Conservation (phyloP, 2,113 vertebrate species). For the Tympanuchus pallidicinctus region DNA sequence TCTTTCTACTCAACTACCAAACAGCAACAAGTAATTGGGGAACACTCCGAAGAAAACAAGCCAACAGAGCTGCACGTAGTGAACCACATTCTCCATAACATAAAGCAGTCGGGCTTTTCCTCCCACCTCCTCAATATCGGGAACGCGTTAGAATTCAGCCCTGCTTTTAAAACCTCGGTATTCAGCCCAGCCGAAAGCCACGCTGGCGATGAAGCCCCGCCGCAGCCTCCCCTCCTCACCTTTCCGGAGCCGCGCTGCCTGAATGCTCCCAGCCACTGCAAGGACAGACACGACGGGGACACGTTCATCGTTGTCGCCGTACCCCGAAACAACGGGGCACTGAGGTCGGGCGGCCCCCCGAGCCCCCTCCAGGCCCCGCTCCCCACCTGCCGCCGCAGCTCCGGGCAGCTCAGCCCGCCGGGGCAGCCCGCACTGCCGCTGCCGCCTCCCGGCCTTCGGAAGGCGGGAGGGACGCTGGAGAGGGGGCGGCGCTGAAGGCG, state of each 20-base stretch:
- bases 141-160: neutral
- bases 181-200: neutral
- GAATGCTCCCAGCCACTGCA: conserved; percentile 31
- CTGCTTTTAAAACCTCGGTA: neutral
- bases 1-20: neutral
- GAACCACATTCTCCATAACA: neutral
- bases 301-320: neutral
- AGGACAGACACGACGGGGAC: conserved; percentile 25
- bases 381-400: neutral
- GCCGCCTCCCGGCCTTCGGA: neutral
- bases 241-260: neutral
- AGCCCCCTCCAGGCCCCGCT: too few relatives aligned
- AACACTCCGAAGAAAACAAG: neutral
- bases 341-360: too few relatives aligned
- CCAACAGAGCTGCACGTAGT: neutral
- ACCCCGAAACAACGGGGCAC: neutral
- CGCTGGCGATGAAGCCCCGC: neutral
- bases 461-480: neutral
- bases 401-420: fast-evolving
- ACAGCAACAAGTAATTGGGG: neutral
- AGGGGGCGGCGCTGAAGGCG: neutral
- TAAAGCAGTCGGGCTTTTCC: too few relatives aligned
- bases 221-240: neutral
- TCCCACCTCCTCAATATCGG: too few relatives aligned
- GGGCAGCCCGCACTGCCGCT: fast-evolving